Evolutionary conservation across 2,888 invertebrate species (phyloP).

Genomic region (Agonopterix subpropinquella): DNA sequence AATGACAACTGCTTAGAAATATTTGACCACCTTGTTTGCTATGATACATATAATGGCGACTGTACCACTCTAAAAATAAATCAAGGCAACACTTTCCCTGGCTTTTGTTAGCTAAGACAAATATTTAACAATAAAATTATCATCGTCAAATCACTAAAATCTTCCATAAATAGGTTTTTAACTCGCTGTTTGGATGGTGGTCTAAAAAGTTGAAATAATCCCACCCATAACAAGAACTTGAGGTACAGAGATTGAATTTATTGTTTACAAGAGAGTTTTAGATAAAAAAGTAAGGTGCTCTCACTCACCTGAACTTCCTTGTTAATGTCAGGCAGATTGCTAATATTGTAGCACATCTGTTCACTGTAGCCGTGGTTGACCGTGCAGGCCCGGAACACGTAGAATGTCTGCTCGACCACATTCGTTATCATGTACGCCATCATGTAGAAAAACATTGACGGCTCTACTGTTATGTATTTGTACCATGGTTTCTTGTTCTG

Average conservation of each 20-base stretch:
- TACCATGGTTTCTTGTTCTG: constrained; percentile 42
- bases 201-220: no score
- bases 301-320: constrained; percentile 79
- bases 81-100: no score
- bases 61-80: no score
- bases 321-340: constrained; percentile 75
- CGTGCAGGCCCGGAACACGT: constrained; percentile 84
- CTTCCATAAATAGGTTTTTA: no score
- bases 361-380: constrained; percentile 82
- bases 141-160: not conserved
- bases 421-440: constrained; percentile 89
- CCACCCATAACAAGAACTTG: no score
- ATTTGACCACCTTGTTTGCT: no score
- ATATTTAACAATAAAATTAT: not conserved
- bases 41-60: no score
- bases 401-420: constrained; percentile 87
- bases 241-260: not conserved
- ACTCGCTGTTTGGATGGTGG: no score
- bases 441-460: constrained; percentile 92
- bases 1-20: no score
- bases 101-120: no score
- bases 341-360: constrained; percentile 79
- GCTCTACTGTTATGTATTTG: constrained; percentile 84
- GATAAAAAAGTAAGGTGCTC: not conserved
- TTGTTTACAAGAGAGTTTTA: not conserved